These are phyloP conservation scores for Drosophila peninsularis DNA, from an alignment of 2,888 invertebrate genomes.

Conservation along the genomic window DNA sequence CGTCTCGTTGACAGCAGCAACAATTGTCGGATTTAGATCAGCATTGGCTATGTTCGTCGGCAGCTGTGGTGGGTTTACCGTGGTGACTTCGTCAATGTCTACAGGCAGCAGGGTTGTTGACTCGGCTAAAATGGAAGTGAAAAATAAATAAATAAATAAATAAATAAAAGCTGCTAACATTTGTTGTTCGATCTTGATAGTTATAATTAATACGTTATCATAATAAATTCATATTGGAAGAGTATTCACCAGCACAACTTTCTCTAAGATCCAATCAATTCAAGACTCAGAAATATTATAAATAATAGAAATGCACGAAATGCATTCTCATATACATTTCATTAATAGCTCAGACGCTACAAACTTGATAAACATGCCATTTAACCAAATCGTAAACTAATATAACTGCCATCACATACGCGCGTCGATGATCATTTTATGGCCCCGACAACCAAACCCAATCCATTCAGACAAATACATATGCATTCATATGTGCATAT, in stretches of 20 bases:
- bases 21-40: slow-evolving; percentile 13
- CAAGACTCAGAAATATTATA: slow-evolving; percentile 26
- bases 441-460: slow-evolving; percentile 39
- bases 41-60: slow-evolving; percentile 19
- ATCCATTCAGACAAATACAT: slow-evolving; percentile 25
- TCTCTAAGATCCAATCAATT: slow-evolving; percentile 26
- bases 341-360: slow-evolving; percentile 44
- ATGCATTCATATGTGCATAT: not conserved
- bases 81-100: slow-evolving; percentile 47
- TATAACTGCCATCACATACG: slow-evolving; percentile 59
- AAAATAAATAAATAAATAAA: slow-evolving; percentile 11
- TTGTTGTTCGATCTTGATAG: slow-evolving; percentile 1
- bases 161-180: not conserved
- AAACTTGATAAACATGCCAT: slow-evolving; percentile 62
- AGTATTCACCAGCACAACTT: slow-evolving; percentile 26
- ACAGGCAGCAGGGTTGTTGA: slow-evolving; percentile 42
- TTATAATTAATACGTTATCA: slow-evolving; percentile 6
- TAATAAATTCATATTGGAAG: slow-evolving; percentile 2
- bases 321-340: slow-evolving; percentile 47
- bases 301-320: slow-evolving; percentile 44
- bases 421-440: slow-evolving; percentile 55
- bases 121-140: slow-evolving; percentile 50
- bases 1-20: slow-evolving; percentile 28
- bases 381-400: slow-evolving; percentile 64
- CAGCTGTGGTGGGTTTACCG: slow-evolving; percentile 42